These are phyloP conservation scores for Caracal caracal DNA, from an alignment of 2,113 vertebrate genomes.

Conservation along the genomic window DNA sequence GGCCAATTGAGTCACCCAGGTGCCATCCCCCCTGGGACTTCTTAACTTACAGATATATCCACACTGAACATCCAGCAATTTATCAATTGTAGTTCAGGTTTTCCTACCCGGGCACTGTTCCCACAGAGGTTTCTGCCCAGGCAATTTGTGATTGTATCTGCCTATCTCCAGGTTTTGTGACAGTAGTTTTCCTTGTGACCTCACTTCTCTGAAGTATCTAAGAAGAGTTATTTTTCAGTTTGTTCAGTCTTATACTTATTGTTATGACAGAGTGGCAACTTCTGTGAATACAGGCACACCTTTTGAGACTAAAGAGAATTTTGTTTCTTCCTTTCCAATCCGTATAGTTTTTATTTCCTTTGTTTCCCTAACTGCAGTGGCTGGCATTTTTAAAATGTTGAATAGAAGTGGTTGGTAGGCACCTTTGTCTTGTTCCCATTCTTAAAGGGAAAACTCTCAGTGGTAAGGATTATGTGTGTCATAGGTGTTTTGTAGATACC, in stretches of 20 bases:
- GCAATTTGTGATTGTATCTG: neutral
- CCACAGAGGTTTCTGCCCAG: neutral
- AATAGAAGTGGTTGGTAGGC: neutral
- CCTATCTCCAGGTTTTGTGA: neutral
- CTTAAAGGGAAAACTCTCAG: neutral
- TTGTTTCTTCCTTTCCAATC: neutral
- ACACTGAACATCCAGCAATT: neutral
- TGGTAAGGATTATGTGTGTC: neutral
- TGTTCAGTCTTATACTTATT: neutral
- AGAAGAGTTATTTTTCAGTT: neutral
- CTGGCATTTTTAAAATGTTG: neutral
- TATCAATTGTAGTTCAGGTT: neutral
- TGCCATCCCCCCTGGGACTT: neutral
- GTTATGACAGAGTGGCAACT: neutral
- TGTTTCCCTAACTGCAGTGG: neutral
- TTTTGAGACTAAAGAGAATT: neutral
- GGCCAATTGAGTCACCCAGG: no score
- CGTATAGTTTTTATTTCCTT: neutral
- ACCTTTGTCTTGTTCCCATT: neutral
- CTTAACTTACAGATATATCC: neutral
- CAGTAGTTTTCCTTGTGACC: neutral
- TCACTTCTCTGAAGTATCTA: neutral
- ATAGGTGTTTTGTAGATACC: neutral
- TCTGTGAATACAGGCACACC: neutral
- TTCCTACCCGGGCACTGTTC: neutral